These are phyloP conservation scores for Streblospio benedicti DNA, from an alignment of 1,140 invertebrate genomes.

Conservation along the genomic window DNA sequence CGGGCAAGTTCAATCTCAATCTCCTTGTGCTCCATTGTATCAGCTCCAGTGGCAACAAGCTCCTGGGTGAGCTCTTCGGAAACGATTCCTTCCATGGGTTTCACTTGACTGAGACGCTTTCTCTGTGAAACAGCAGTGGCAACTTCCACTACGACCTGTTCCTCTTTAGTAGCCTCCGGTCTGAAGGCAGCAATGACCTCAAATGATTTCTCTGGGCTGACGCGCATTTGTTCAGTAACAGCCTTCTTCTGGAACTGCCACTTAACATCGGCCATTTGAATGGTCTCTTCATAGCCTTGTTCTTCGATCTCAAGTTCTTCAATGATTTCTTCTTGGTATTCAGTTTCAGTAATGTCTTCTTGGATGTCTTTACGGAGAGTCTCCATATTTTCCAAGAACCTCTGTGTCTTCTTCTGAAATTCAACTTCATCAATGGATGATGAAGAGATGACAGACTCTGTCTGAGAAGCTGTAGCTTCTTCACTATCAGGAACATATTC, in stretches of 20 bases:
- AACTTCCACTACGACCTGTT: not conserved
- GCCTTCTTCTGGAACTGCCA: slow-evolving; percentile 16
- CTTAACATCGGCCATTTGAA: slow-evolving; percentile 21
- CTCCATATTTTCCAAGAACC: slow-evolving; percentile 19
- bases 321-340: slow-evolving; percentile 15
- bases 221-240: slow-evolving; percentile 2
- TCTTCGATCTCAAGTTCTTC: slow-evolving; percentile 18
- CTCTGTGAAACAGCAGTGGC: not conserved
- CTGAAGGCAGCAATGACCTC: not conserved
- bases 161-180: not conserved
- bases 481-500: slow-evolving; percentile 85
- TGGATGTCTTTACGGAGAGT: slow-evolving; percentile 15
- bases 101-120: not conserved
- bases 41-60: slow-evolving; percentile 5
- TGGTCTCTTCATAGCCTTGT: slow-evolving; percentile 17
- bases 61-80: slow-evolving; percentile 2
- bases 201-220: not conserved
- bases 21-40: slow-evolving; percentile 8
- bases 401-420: slow-evolving; percentile 14
- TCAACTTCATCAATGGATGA: slow-evolving; percentile 22
- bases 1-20: slow-evolving; percentile 6
- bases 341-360: slow-evolving; percentile 9
- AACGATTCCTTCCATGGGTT: not conserved
- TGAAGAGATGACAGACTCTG: slow-evolving; percentile 17
- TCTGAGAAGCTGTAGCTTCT: slow-evolving; percentile 51